Evolutionary conservation across 2,113 vertebrate genomes (phyloP), one percentile per base, ranked within the genome.

Genomic region (Reinhardtius hippoglossoides): DNA sequence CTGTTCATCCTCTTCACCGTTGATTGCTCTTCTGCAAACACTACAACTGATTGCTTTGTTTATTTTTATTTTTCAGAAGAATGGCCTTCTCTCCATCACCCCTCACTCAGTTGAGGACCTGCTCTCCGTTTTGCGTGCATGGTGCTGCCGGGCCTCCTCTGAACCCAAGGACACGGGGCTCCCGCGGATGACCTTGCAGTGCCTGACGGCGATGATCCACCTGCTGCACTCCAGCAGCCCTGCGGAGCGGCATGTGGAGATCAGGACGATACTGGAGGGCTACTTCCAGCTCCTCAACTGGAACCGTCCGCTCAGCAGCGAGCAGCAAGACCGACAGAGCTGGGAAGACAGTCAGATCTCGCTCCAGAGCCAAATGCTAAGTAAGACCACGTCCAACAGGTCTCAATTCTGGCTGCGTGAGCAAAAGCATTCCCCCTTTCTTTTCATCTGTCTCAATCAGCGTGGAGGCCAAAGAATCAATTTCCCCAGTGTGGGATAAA

Each of bases 281-380:
- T 99, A 95, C 91, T 99, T 99, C 87, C 94, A 93, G 72, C 92
- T 98, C 63, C 96, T 99, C 62, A 99, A 99, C 72, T 94, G 96
- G 0, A 95, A 97, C 89, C 94, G 95, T 5, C 95, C 94, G 13
- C 52, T 87, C 20, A 80, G 78, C 72, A 84, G 0, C 18, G 88
- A 59, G 37, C 74, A 72, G 74, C 81, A 48, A 4, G 78, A 91
- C 37, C 86, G 52, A 27, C 83, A 75, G 67, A 90, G 0, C 77
- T 95, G 94, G 94, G 96, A 96, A 71, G 95, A 96, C 3, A 94
- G 88, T 15, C 93, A 96, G 24, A 70, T 98, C 31, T 54, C 87
- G 13, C 95, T 97, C 8, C 93, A 96, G 6, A 95, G 96, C 75
- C 94, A 95, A 88, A 98, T 99, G 98, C 85, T 99, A 13, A 96